phyloP scores from a whole-genome alignment of 2,113 vertebrate genomes.

The Erythrocercus mccallii region DNA sequence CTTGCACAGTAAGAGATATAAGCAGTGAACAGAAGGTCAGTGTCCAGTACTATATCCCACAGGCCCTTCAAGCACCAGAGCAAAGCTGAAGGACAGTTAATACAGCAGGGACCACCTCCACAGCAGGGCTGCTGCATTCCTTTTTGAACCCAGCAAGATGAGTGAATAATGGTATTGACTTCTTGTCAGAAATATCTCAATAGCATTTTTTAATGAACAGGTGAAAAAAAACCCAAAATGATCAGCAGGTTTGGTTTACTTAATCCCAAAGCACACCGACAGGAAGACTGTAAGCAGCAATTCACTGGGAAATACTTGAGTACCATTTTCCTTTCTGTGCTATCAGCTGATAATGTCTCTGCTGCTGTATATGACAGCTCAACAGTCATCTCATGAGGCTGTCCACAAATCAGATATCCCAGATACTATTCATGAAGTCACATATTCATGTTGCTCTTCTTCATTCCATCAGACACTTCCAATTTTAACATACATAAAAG shows the following conservation, averaged over 20 bases:
- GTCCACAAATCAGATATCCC: not conserved
- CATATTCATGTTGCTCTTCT: not conserved
- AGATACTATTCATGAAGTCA: not conserved
- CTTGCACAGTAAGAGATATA: not conserved
- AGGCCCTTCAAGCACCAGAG: not conserved
- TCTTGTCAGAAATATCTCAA: not conserved
- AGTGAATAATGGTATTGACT: not conserved
- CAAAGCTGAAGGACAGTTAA: not conserved
- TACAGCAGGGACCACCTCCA: not conserved
- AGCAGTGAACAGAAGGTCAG: not conserved
- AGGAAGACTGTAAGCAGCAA: not conserved
- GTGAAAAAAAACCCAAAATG: fast-evolving
- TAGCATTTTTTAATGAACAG: not conserved
- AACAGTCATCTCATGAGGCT: not conserved
- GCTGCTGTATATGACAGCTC: not conserved
- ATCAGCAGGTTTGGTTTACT: not conserved
- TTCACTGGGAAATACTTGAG: not conserved
- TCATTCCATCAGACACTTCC: not conserved
- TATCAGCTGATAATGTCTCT: not conserved
- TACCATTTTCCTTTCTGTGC: not conserved
- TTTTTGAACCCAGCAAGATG: not conserved
- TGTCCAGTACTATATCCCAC: not conserved
- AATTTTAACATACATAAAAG: not conserved
- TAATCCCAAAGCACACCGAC: not conserved
- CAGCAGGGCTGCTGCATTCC: not conserved